Percentiles rank a stretch among this genome's conserved stretches.
phyloP scores from a whole-genome alignment of 2,113 vertebrate species.

The Strigops habroptila region DNA sequence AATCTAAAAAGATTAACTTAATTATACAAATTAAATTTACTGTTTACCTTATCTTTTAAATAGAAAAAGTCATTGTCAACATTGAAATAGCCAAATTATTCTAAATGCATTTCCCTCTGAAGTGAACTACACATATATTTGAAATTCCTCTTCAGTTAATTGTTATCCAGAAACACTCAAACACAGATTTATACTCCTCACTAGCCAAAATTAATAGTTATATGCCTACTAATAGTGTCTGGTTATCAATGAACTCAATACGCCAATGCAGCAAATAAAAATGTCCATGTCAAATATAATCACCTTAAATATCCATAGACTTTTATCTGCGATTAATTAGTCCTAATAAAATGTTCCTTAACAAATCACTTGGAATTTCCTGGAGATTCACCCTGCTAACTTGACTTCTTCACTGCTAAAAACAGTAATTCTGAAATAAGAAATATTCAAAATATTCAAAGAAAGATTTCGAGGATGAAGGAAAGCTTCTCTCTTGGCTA shows the following conservation, averaged over 20 bases:
- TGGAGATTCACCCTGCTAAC: neutral
- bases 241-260: neutral
- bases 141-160: neutral
- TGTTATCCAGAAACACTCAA: neutral
- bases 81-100: constrained; percentile 22
- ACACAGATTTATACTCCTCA: neutral
- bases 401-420: neutral
- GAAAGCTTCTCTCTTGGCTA: neutral
- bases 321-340: neutral
- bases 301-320: neutral
- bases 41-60: constrained; percentile 56
- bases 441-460: neutral
- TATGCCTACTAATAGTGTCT: neutral
- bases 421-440: neutral
- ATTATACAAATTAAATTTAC: constrained; percentile 64
- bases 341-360: neutral
- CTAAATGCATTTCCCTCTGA: constrained; percentile 15
- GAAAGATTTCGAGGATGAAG: neutral
- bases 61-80: constrained; percentile 53
- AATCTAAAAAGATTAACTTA: constrained; percentile 66
- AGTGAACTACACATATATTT: neutral
- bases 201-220: neutral
- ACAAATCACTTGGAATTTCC: neutral
- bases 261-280: neutral
- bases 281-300: neutral